Evolutionary conservation across 2,888 invertebrate species (phyloP), one percentile per base, ranked within the genome.

Genomic region (Heliconius cydno): DNA sequence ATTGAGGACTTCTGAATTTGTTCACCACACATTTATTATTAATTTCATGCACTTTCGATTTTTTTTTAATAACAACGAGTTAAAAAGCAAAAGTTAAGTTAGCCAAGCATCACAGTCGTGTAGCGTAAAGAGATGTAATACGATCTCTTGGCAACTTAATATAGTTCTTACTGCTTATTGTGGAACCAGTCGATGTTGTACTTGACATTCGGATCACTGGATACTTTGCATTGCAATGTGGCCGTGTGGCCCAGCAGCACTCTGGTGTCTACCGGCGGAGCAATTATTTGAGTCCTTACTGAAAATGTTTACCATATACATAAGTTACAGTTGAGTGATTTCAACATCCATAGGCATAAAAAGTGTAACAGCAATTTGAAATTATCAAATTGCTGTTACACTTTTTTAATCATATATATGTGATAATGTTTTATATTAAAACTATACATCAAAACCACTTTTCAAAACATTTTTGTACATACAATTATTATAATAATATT

Each of bases 211-310:
- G 98, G 97, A 93, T 99, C 99, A 87, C 98, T 98, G 63, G 98
- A 98, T 81, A 99, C 98, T 95, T 98, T 98, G 94, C 99, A 99
- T 89, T 98, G 98, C 84, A 99, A 95, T 71, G 98, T 97, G 22
- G 99, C 98, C 76, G 98, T 98, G 85, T 98, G 97, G 34, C 99
- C 99, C 82, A 99, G 96, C 82, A 99, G 96, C 38, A 99, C 98
- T 83, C 97, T 97, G 41, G 98, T 98, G 90, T 99, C 98, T 82
- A 98, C 98, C 77, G 99, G 99, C 78, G 99, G 98, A 85, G 98
- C 98, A 83, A 98, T 97, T 87, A 99, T 99, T 95, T 98, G 98
- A 15, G 99, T 99, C 86, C 98, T 96, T 88, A 98, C 99, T 98
- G 94, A 83, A 91, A 90, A 85, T 83, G 82, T 76, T 85, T 84